A percentile compares a stretch with the other conserved stretches of the same genome.
Evolutionary conservation across 2,113 vertebrate species (phyloP).

Genomic region (Mormyrus lacerda): DNA sequence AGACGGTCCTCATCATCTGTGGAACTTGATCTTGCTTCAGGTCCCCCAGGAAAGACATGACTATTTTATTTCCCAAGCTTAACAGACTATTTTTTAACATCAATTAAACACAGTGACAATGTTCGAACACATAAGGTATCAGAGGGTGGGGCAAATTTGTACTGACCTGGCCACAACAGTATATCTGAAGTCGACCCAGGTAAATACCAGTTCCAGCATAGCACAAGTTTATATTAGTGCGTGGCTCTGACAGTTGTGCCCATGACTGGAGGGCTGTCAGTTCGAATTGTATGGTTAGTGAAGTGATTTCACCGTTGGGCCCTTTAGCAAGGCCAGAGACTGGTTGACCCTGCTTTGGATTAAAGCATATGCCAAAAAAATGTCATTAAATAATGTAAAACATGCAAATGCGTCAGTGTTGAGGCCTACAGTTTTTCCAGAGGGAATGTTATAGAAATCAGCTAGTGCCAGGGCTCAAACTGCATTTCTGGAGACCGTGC

Average conservation of each 20-base stretch:
- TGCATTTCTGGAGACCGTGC: no score
- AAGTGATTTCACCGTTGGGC: neutral
- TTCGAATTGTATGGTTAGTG: neutral
- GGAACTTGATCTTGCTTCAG: no score
- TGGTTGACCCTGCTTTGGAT: neutral
- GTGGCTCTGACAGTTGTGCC: neutral
- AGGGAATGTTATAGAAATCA: neutral
- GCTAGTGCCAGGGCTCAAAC: neutral
- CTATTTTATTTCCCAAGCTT: neutral
- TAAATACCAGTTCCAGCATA: neutral
- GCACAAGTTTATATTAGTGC: neutral
- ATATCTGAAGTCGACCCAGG: neutral
- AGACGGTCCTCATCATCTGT: slow-evolving; percentile 4
- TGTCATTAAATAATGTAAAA: neutral
- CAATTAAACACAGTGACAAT: neutral
- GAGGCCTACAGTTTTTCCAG: neutral
- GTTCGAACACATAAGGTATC: neutral
- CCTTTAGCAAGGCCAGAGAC: neutral
- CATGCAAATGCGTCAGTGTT: neutral
- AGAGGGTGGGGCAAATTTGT: neutral
- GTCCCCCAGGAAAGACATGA: no score
- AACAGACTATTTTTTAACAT: neutral
- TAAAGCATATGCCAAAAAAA: neutral
- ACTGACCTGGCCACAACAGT: neutral
- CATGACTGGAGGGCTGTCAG: neutral